Evolutionary conservation across 2,113 vertebrate genomes (phyloP), one percentile per base, ranked within the genome.

Genomic region (Spea bombifrons): DNA sequence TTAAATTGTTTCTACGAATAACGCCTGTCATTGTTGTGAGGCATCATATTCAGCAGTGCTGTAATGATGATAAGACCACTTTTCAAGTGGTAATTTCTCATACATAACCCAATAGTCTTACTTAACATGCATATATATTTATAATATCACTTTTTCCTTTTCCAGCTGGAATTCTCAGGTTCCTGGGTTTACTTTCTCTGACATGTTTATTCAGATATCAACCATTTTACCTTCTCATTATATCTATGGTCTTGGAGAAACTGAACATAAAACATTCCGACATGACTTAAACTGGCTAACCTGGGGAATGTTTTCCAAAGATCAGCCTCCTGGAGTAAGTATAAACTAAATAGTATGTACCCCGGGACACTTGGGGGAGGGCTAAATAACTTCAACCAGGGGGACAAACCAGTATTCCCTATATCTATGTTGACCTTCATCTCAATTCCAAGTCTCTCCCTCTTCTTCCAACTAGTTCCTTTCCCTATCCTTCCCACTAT

Each of bases 141-240:
- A 43, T 15, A 65, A 12, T 12, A 30, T 57, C 46, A 53, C 9
- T 66, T 83, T 80, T 83, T 79, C 30, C 48, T 71, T 68, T 78
- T 85, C 85, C 76, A 99, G 97, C 15, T 99, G 96, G 96, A 89
- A 98, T 87, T 97, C 96, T 0, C 71, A 75, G 0, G n/a, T 96
- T 44, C 94, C 95, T 80, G 95, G 95, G 52, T 97, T 99, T 84
- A 91, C 88, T 0, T 99, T 97, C 88, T 95, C 96, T 0, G 90
- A 97, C 76, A 88, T 93, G 86, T 97, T 99, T 86, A 94, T 99
- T 81, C 96, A 99, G 89, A 93, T 99, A 85, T 93, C 96, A 65
- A 97, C 95, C 30, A 89, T 77, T 3, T 78, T 98, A 50, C 76
- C 97, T 0, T 95, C 96, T 0, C 13, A 86, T 8, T 90, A 88